Conservation (phyloP, 2,888 invertebrate species). For the Cephus spinipes region DNA sequence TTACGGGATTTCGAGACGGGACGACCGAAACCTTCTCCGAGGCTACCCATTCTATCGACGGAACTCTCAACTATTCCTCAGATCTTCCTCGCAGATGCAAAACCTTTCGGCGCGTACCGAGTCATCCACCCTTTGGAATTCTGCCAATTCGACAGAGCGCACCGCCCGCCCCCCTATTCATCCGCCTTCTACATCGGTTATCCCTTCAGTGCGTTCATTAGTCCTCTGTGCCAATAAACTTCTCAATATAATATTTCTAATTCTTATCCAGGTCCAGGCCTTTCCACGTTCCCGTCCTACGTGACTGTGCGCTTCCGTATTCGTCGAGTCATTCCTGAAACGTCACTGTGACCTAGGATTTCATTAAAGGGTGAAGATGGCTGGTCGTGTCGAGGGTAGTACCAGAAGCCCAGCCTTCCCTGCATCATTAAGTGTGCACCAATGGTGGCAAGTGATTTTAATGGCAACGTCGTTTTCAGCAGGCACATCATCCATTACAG, state of each 20-base stretch:
- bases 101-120: conserved; percentile 26
- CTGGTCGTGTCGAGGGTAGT: neutral
- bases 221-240: too few relatives aligned
- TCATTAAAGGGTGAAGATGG: too few relatives aligned
- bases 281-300: too few relatives aligned
- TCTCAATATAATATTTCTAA: too few relatives aligned
- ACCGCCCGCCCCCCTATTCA: conserved; percentile 27
- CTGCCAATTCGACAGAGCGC: conserved; percentile 48
- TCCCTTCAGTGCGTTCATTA: too few relatives aligned
- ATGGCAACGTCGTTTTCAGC: conserved; percentile 34
- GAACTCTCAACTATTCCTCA: conserved; percentile 61
- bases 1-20: conserved; percentile 35
- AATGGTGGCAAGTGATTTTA: conserved; percentile 30
- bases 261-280: too few relatives aligned
- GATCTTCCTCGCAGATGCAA: conserved; percentile 47
- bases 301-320: conserved; percentile 1
- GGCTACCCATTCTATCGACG: conserved; percentile 19
- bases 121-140: conserved; percentile 37
- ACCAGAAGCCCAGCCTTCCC: conserved; percentile 6
- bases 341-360: too few relatives aligned
- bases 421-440: neutral
- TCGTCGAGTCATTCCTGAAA: conserved; percentile 31
- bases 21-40: conserved; percentile 14
- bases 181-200: too few relatives aligned
- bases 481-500: conserved; percentile 33